Evolutionary conservation across 2,888 invertebrate genomes (phyloP).

Genomic region (Cryptocheilus praepositus): DNA sequence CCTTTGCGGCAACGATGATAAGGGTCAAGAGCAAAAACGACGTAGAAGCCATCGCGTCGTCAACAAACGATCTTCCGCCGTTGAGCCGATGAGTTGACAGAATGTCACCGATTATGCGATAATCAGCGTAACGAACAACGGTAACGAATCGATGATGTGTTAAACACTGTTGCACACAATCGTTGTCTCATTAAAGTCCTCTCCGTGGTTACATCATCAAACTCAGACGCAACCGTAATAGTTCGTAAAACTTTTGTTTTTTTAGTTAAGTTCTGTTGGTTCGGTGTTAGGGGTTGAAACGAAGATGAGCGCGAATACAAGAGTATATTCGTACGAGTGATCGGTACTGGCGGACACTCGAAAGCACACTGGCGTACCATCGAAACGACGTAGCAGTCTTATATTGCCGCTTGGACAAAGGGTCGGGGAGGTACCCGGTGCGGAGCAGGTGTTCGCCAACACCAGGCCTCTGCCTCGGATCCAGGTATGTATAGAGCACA

Average conservation of each 20-base stretch:
- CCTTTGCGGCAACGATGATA: slow-evolving; percentile 25
- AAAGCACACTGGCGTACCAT: slow-evolving; percentile 54
- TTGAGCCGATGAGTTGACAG: not conserved
- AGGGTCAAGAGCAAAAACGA: slow-evolving; percentile 23
- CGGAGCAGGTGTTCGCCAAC: slow-evolving; percentile 70
- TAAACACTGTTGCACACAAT: no score
- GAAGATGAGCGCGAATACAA: no score
- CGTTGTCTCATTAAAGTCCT: no score
- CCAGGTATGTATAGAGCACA: slow-evolving; percentile 55
- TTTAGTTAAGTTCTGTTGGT: no score
- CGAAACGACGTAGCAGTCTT: slow-evolving; percentile 60
- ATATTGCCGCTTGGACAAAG: slow-evolving; percentile 66
- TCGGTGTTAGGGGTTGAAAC: no score
- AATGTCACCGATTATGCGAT: no score
- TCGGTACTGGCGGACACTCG: slow-evolving; percentile 13
- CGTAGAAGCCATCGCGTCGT: slow-evolving; percentile 20
- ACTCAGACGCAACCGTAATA: no score
- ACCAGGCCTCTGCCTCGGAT: slow-evolving; percentile 56
- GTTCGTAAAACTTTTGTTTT: no score
- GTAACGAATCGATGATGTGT: no score
- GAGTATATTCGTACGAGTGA: no score
- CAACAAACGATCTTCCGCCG: not conserved
- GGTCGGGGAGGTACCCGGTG: slow-evolving; percentile 53
- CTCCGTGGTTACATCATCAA: no score
- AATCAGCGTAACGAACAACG: no score